phyloP scores from a whole-genome alignment of 2,113 vertebrate genomes.

The Cyrtonyx montezumae region DNA sequence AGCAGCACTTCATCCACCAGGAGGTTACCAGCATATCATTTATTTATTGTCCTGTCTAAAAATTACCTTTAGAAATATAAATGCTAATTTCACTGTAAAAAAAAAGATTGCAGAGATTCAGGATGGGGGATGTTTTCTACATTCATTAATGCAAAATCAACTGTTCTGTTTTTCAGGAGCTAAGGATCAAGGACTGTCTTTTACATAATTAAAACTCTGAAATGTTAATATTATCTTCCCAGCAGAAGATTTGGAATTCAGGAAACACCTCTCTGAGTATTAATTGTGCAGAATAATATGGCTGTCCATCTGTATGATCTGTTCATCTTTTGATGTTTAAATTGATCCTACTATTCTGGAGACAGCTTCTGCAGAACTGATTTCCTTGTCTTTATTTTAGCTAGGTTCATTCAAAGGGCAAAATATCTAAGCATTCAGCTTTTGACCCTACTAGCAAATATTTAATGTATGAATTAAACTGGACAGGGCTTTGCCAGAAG shows the following conservation, averaged over 20 bases:
- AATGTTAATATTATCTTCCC: slow-evolving; percentile 59
- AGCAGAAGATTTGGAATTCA: slow-evolving; percentile 44
- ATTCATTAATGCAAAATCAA: slow-evolving; percentile 64
- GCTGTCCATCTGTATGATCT: slow-evolving; percentile 65
- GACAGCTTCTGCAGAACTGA: slow-evolving; percentile 68
- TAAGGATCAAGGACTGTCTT: slow-evolving; percentile 35
- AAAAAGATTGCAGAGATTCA: not conserved
- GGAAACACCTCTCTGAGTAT: slow-evolving; percentile 49
- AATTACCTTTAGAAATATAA: slow-evolving; percentile 55
- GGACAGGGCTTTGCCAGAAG: slow-evolving; percentile 75
- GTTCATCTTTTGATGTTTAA: slow-evolving; percentile 66
- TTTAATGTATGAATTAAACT: slow-evolving; percentile 81
- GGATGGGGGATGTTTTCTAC: not conserved
- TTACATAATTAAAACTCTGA: slow-evolving; percentile 66
- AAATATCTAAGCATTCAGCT: slow-evolving; percentile 71
- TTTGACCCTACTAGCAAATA: slow-evolving; percentile 79
- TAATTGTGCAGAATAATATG: slow-evolving; percentile 70
- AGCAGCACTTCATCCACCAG: not conserved
- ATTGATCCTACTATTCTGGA: slow-evolving; percentile 61
- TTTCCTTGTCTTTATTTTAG: slow-evolving; percentile 71
- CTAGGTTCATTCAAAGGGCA: slow-evolving; percentile 83
- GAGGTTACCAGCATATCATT: not conserved
- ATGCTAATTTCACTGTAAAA: slow-evolving; percentile 60
- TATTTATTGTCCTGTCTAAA: slow-evolving; percentile 27
- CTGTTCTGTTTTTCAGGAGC: slow-evolving; percentile 35